Conservation (phyloP, 2,888 invertebrate genomes). For the Incurvaria masculella region DNA sequence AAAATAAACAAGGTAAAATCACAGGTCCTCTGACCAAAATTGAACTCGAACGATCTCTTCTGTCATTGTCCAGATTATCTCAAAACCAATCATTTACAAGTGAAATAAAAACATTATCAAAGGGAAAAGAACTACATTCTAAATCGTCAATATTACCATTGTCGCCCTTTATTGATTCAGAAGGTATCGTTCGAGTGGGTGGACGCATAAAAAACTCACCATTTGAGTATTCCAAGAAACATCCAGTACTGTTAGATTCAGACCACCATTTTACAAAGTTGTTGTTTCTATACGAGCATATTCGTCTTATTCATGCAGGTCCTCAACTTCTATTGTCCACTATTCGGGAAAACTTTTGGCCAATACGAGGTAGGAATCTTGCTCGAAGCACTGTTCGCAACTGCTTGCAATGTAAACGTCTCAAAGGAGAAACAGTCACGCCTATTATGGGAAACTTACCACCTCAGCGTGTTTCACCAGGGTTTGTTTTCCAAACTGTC, state of each 20-base stretch:
- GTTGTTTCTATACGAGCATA: neutral
- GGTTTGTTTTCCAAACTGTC: neutral
- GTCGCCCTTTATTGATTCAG: neutral
- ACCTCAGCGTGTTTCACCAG: neutral
- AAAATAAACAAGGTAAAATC: too few species aligned
- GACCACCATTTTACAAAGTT: neutral
- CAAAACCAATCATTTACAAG: too few species aligned
- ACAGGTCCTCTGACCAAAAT: too few species aligned
- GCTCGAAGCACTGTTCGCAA: neutral
- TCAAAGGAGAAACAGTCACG: neutral
- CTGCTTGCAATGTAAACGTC: neutral
- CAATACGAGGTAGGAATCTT: neutral
- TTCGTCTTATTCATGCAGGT: neutral
- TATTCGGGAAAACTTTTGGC: neutral
- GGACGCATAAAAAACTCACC: neutral
- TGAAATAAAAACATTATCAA: too few species aligned
- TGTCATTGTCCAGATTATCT: too few species aligned
- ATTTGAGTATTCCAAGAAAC: neutral
- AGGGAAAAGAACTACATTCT: too few species aligned
- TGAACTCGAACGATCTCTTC: too few species aligned
- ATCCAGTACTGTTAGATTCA: neutral
- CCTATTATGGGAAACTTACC: constrained; percentile 8
- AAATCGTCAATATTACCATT: too few species aligned
- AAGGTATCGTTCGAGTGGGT: neutral
- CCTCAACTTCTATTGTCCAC: neutral